Evolutionary conservation across 2,797 vertebrate species (phyloP).

Genomic region (Phoebastria nigripes): DNA sequence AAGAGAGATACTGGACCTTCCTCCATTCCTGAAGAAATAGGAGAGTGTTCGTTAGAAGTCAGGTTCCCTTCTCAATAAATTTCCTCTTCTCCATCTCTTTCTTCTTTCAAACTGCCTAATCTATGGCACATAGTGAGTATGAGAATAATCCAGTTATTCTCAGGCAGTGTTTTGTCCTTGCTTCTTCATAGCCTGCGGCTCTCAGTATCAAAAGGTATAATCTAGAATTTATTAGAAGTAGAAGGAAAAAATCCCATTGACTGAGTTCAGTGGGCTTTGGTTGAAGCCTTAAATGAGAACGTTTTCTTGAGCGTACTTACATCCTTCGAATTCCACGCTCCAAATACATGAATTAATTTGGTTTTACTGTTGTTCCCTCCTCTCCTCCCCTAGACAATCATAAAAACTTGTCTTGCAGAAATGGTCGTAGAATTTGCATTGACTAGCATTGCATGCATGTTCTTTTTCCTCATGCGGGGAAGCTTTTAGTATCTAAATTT

Average conservation of each 20-base stretch:
- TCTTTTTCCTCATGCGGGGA: not conserved
- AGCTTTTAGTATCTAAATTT: not conserved
- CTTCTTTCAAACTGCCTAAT: not conserved
- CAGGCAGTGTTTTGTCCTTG: not conserved
- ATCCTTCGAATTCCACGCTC: not conserved
- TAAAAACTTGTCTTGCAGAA: not conserved
- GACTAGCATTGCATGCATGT: rapidly evolving
- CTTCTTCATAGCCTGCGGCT: not conserved
- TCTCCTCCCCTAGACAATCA: not conserved
- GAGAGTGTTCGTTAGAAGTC: not conserved
- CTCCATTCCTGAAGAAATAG: not conserved
- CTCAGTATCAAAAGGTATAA: not conserved
- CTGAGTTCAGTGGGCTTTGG: not conserved
- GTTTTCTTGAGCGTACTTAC: not conserved
- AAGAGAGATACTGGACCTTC: not conserved
- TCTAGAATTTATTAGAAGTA: not conserved
- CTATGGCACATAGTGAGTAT: not conserved
- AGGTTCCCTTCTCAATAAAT: not conserved
- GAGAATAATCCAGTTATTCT: not conserved
- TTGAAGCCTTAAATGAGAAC: not conserved
- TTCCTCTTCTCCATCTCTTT: not conserved
- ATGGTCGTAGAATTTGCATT: not conserved
- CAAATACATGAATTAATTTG: not conserved
- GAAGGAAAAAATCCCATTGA: not conserved
- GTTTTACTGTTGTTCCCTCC: not conserved